Percentiles rank a stretch among this genome's conserved stretches.
These are phyloP conservation scores for Cephus pygmeus DNA, from an alignment of 2,888 invertebrate species.

Conservation along the genomic window DNA sequence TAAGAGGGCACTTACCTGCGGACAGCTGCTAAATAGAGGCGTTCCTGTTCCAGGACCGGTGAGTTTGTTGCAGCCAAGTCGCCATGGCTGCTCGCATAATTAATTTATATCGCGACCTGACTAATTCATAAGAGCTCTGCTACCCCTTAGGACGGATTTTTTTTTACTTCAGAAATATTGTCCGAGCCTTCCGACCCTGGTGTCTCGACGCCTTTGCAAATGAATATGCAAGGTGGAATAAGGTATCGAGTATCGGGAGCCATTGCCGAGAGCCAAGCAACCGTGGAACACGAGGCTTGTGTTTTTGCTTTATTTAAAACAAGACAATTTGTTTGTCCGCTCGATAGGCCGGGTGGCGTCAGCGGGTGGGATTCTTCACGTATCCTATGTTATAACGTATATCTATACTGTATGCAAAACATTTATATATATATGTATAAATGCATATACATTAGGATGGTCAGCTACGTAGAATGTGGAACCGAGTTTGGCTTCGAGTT, in stretches of 20 bases:
- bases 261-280: conserved; percentile 21
- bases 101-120: background rate
- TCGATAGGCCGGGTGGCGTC: conserved; percentile 41
- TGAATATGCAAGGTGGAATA: conserved; percentile 45
- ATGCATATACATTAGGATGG: background rate
- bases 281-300: conserved; percentile 22
- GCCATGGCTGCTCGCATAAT: background rate
- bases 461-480: background rate
- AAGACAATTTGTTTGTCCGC: conserved; percentile 51
- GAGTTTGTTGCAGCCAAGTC: background rate
- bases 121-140: background rate
- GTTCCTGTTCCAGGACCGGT: conserved; percentile 1
- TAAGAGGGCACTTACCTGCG: conserved; percentile 44
- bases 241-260: conserved; percentile 50
- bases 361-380: conserved; percentile 44
- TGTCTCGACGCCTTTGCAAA: conserved; percentile 42
- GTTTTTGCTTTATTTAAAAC: conserved; percentile 41
- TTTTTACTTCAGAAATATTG: background rate
- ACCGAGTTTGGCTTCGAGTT: background rate
- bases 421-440: background rate
- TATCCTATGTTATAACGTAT: background rate
- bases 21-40: conserved; percentile 54
- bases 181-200: conserved; percentile 8
- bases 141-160: background rate
- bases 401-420: background rate